Conservation (phyloP, 92 coral and sea anemone species). For the Porites cylindrica region DNA sequence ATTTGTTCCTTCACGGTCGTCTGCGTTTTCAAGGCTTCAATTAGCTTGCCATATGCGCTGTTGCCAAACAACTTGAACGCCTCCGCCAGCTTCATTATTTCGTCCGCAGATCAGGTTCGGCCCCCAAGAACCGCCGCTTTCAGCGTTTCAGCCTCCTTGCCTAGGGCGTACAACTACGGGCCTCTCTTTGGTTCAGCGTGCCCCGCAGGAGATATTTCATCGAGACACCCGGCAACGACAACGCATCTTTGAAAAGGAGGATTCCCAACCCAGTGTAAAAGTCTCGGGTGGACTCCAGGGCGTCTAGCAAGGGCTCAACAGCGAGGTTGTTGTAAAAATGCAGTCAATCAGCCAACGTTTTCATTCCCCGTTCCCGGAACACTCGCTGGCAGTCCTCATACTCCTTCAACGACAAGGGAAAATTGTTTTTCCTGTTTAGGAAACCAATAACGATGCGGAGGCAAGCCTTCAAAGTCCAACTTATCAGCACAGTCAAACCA, state of each 20-base stretch:
- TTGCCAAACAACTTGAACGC: neutral
- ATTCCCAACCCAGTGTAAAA: constrained; percentile 1
- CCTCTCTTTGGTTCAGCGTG: neutral
- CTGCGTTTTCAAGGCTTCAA: constrained; percentile 29
- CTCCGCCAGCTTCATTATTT: neutral
- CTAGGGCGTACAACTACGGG: neutral
- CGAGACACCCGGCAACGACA: constrained; percentile 34
- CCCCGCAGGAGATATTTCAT: constrained; percentile 18
- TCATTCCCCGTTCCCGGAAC: neutral
- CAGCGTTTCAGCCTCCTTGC: neutral
- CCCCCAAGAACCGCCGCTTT: neutral
- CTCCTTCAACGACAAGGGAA: neutral
- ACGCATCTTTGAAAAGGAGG: constrained; percentile 45
- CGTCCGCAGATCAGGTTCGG: neutral
- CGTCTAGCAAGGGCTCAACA: constrained; percentile 22
- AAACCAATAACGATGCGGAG: neutral
- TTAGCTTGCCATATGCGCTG: constrained; percentile 33
- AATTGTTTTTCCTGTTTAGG: neutral
- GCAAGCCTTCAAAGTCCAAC: no score
- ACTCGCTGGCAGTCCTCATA: neutral
- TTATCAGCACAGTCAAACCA: no score
- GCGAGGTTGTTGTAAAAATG: constrained; percentile 23
- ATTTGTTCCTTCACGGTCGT: constrained; percentile 5
- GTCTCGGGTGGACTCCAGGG: constrained; percentile 16
- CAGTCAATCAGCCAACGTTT: neutral